Percentiles rank a stretch among this genome's conserved stretches.
phyloP scores from a whole-genome alignment of 2,888 invertebrate genomes.

The Perizoma affinitatum region DNA sequence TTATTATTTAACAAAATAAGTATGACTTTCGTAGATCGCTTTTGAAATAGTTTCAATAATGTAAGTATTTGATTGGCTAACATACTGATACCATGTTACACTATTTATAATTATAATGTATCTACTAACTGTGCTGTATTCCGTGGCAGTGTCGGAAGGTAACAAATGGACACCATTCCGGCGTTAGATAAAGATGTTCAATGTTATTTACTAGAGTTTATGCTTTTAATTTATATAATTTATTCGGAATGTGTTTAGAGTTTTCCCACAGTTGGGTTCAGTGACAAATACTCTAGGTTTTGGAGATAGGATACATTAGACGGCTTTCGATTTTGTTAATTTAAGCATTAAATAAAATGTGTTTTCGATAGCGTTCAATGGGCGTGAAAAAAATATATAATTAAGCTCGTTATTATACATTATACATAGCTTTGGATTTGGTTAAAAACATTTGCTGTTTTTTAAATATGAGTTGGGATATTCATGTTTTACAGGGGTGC shows the following conservation, averaged over 20 bases:
- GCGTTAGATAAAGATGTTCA: conserved; percentile 33
- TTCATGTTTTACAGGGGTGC: too few relatives aligned
- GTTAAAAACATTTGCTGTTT: too few relatives aligned
- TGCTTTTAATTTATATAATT: conserved; percentile 21
- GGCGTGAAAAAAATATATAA: too few relatives aligned
- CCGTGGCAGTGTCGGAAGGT: conserved; percentile 13
- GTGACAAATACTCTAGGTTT: conserved; percentile 18
- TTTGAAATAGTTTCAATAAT: conserved; percentile 5
- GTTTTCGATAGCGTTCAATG: not conserved
- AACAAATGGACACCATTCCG: conserved; percentile 28
- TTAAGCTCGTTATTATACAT: too few relatives aligned
- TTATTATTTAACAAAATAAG: not conserved
- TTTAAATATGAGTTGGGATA: too few relatives aligned
- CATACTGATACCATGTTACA: conserved; percentile 13
- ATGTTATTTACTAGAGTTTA: conserved; percentile 14
- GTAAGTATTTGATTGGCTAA: conserved; percentile 20
- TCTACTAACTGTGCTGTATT: not conserved
- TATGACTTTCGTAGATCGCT: not conserved
- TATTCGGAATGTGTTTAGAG: conserved; percentile 12
- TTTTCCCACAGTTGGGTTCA: conserved; percentile 25
- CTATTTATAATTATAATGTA: not conserved
- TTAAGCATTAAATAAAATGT: not conserved
- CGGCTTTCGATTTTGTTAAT: conserved; percentile 1
- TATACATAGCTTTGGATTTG: too few relatives aligned
- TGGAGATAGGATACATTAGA: conserved; percentile 13